Percentiles rank a stretch among this genome's conserved stretches.
These are phyloP conservation scores for Gymnothorax reevesii DNA, from an alignment of 2,797 vertebrate species.

Conservation along the genomic window DNA sequence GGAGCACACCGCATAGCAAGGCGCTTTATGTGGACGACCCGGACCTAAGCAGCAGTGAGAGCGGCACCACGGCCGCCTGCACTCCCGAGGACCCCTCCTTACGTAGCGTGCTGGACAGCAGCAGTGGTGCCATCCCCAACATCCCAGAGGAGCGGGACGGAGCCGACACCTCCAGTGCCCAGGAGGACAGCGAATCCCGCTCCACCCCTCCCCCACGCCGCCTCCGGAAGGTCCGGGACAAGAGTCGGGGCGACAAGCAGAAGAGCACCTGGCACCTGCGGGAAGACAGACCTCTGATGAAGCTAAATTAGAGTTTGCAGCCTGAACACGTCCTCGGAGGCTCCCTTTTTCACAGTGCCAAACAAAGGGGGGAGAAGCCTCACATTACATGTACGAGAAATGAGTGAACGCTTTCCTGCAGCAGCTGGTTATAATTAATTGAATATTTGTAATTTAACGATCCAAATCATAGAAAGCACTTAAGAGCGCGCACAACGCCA, in stretches of 20 bases:
- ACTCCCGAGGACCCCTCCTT: slow-evolving; percentile 86
- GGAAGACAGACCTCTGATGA: slow-evolving; percentile 81
- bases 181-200: slow-evolving; percentile 74
- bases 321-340: not conserved
- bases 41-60: slow-evolving; percentile 93
- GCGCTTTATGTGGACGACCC: slow-evolving; percentile 77
- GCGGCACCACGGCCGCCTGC: slow-evolving; percentile 83
- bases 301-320: slow-evolving; percentile 66
- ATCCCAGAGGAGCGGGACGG: slow-evolving; percentile 75
- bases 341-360: not conserved
- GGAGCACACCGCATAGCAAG: slow-evolving; percentile 78
- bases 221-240: slow-evolving; percentile 76
- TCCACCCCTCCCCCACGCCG: slow-evolving; percentile 74
- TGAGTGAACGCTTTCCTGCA: not conserved
- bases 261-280: slow-evolving; percentile 84
- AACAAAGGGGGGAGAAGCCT: not conserved
- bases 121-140: slow-evolving; percentile 77
- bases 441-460: not conserved
- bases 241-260: slow-evolving; percentile 77
- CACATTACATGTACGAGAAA: not conserved
- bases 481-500: not conserved
- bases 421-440: not conserved
- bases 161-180: slow-evolving; percentile 72
- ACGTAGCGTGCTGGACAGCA: slow-evolving; percentile 82
- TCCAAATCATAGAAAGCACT: not conserved